Evolutionary conservation across 2,113 vertebrate species (phyloP).

Genomic region (Sylvietta virens): DNA sequence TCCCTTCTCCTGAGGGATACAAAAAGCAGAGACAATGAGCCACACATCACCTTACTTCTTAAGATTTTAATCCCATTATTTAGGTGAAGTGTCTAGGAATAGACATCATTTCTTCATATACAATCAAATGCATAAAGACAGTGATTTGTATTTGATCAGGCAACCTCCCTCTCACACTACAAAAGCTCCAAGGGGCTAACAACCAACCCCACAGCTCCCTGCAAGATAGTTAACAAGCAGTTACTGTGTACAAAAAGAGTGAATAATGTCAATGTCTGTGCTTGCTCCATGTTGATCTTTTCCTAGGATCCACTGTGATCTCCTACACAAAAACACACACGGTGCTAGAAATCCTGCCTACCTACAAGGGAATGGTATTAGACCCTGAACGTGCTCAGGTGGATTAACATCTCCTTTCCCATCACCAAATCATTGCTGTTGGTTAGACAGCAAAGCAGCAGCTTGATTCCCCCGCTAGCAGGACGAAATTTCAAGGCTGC

Average conservation of each 20-base stretch:
- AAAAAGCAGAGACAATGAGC: background rate
- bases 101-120: background rate
- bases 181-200: background rate
- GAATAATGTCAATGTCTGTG: background rate
- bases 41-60: background rate
- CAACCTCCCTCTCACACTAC: background rate
- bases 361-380: background rate
- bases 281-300: background rate
- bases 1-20: background rate
- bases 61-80: background rate
- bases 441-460: background rate
- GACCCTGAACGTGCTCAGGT: background rate
- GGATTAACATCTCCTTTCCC: background rate
- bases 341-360: background rate
- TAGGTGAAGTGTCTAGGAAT: background rate
- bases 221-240: background rate
- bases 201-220: background rate
- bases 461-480: background rate
- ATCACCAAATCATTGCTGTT: background rate
- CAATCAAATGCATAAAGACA: background rate
- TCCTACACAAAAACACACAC: background rate
- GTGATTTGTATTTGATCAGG: background rate
- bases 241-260: background rate
- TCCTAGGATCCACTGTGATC: background rate
- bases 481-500: constrained; percentile 1